Percentiles rank a stretch among this genome's conserved stretches.
phyloP scores from a whole-genome alignment of 1,140 invertebrate genomes.

The Aphelenchoides avenae region DNA sequence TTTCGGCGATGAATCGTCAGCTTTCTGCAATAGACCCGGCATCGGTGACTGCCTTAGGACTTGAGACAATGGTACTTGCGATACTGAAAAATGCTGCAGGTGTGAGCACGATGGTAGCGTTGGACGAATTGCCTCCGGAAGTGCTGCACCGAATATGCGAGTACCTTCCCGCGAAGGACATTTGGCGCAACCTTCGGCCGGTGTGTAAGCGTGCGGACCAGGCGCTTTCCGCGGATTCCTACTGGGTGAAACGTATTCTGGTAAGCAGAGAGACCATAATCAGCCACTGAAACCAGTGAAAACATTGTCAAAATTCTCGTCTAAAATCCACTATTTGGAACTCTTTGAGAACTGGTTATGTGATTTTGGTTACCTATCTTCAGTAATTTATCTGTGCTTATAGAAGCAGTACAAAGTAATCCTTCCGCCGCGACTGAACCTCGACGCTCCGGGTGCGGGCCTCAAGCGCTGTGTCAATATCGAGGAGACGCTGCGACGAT shows the following conservation, averaged over 20 bases:
- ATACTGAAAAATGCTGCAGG: no score
- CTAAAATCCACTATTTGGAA: no score
- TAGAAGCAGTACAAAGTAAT: constrained; percentile 15
- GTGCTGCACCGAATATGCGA: constrained; percentile 16
- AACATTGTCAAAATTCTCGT: no score
- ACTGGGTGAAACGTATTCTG: constrained; percentile 15
- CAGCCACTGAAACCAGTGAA: no score
- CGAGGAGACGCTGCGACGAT: constrained; percentile 1
- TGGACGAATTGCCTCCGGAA: constrained; percentile 24
- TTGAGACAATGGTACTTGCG: no score
- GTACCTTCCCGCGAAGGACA: constrained; percentile 16
- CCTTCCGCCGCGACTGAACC: constrained; percentile 5
- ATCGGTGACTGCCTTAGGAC: no score
- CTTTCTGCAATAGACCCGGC: no score
- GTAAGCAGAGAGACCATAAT: no score
- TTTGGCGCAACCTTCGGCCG: constrained; percentile 19
- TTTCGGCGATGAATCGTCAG: no score
- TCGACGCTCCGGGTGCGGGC: neutral
- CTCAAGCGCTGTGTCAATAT: constrained; percentile 20
- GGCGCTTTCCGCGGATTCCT: neutral
- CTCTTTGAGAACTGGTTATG: no score
- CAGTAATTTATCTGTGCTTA: no score
- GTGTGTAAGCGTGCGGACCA: constrained; percentile 7
- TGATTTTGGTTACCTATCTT: no score
- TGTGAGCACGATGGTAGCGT: constrained; percentile 9